Base-by-base conservation (phyloP, 2,113 vertebrate species). In the Rhinolophus ferrumequinum region DNA sequence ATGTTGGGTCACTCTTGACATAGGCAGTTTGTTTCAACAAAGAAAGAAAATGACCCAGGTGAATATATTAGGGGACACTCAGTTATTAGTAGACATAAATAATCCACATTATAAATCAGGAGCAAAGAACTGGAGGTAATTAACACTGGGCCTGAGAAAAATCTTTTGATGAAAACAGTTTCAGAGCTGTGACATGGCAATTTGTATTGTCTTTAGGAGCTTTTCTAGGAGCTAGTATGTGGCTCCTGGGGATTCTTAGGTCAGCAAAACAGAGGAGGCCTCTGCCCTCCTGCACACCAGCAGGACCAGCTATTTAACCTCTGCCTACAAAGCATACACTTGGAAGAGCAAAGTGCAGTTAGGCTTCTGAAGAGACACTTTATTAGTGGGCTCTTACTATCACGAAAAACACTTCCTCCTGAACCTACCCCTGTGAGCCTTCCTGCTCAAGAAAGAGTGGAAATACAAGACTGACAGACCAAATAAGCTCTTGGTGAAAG, bases 41-140 rank as follows among this genome's bases (percentile, higher is more conserved):
- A 41, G 75, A 60, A 85, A 80, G 8, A 28, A 83, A 72, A 58
- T 52, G 56, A 92, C 10, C 18, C 33, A 28, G 41, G n/a, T 56
- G 10, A 75, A 81, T 80, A 44, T 66, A 81, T 12, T 35, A 70
- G 60, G 21, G 80, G 80, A 18, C n/a, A 28, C 24, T 72, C 50
- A 76, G 16, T 94, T 96, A 97, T 62, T 83, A 95, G 72, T 72
- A 95, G 70, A 5, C 28, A 66, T 24, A 66, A 94, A 69, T 47
- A 86, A 88, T 54, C n/a, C 67, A 76, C 80, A 89, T 73, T 93
- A 72, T 70, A 88, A 86, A 83, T 69, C 41, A 75, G n/a, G 64
- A 91, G 79, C 38, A 35, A 30, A 72, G 56, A 33, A 92, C 75
- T 92, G 3, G 15, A 76, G 30, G 35, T 95, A 58, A 83, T 94